Evolutionary conservation across 2,113 vertebrate genomes (phyloP), one percentile per base, ranked within the genome.

Genomic region (Cranoglanis bouderius): DNA sequence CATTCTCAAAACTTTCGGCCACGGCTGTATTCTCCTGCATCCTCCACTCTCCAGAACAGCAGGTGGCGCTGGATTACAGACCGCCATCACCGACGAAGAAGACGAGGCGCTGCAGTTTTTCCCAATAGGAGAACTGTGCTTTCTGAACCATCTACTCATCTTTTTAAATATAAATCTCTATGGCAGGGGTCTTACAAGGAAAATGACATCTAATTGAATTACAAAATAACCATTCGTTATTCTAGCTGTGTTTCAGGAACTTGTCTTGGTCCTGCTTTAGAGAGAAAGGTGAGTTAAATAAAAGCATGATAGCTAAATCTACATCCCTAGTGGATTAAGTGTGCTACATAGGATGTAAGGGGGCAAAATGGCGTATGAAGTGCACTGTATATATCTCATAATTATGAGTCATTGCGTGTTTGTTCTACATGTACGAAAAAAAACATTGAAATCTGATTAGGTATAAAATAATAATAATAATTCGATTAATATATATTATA

Each of bases 261-360:
- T 80, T 51, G 43, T 51, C 46, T 51, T 4, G 75, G 26, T n/a
- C 26, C 49, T 32, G 49, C 78, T 81, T 81, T 53, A 32, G 49
- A 55, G 7, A 81, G 49, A 35, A 81, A 55, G 46, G 49, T 51
- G 46, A 53, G 46, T 81, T 53, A 1, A 81, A 32, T 51, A 80
- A 53, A 80, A 53, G 2, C 77, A 32, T 14, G 6, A 80, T 13
- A 19, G 77, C 13, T 80, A 18, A 7, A 35, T 35, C 9, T 53
- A 55, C 78, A 82, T 35, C 78, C 51, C 21, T 7, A 57, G 78
- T 82, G 78, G 77, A 82, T 80, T n/a, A 53, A 53, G 14, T 21
- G 46, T n/a, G 46, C 16, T 51, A 6, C 24, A 46, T 26, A 12
- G 40, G 40, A 46, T 43, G 24, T 6, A 3, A 78, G n/a, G 13